These are phyloP conservation scores for Sander vitreus DNA, from an alignment of 2,113 vertebrate genomes.

Conservation along the genomic window DNA sequence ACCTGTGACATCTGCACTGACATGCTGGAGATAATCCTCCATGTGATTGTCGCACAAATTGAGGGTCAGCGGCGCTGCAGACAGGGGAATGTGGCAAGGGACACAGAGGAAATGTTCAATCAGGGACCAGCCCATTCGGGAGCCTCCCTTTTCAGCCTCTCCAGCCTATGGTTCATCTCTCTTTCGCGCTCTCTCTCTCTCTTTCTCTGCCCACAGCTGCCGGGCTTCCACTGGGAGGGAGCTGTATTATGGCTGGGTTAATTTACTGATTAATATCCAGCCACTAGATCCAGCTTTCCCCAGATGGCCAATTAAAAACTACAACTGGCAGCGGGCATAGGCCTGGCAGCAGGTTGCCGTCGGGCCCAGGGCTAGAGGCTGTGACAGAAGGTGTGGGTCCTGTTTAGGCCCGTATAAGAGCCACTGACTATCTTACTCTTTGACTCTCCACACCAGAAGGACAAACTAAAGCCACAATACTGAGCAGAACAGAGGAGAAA, in stretches of 20 bases:
- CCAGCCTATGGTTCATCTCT: constrained; percentile 82
- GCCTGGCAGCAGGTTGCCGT: constrained; percentile 95
- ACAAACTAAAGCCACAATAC: constrained; percentile 74
- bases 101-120: constrained; percentile 88
- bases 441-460: constrained; percentile 85
- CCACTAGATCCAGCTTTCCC: constrained; percentile 99
- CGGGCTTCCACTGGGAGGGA: constrained; percentile 90
- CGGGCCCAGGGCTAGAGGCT: constrained; percentile 92
- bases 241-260: constrained; percentile 99
- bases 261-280: constrained; percentile 99
- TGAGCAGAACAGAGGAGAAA: constrained; percentile 70
- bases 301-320: constrained; percentile 99
- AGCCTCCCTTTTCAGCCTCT: constrained; percentile 85
- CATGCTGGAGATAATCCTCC: constrained; percentile 86
- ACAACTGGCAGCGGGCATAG: constrained; percentile 96
- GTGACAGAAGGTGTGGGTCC: constrained; percentile 92
- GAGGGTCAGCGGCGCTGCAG: constrained; percentile 90
- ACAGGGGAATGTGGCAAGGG: constrained; percentile 84
- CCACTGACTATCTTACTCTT: constrained; percentile 80
- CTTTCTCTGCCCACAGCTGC: constrained; percentile 88
- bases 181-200: constrained; percentile 62
- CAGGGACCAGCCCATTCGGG: constrained; percentile 73
- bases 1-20: constrained; percentile 92
- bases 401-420: constrained; percentile 77
- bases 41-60: constrained; percentile 92